Evolutionary conservation across 2,113 vertebrate species (phyloP), one percentile per base, ranked within the genome.

Genomic region (Oxygymnocypris stewartii): DNA sequence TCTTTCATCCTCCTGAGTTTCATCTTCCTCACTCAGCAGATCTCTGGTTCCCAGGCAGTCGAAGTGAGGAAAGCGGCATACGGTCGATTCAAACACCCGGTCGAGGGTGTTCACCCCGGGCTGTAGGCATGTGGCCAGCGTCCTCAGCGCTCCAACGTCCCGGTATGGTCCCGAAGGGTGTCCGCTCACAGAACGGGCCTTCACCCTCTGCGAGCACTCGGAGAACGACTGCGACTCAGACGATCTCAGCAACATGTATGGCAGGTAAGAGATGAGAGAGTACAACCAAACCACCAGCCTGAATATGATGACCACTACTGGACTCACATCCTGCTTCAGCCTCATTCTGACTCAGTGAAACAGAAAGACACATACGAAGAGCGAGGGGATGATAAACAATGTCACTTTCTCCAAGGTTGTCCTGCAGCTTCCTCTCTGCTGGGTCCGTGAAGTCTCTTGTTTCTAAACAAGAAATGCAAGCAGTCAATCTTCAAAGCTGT

Each of bases 11-110:
- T 95, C 95, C 82, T 98, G 97, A n/a, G 92, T 90, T 95, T 99
- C 97, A 79, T 99, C 97, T 91, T 98, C 97, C 88, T 99, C 97
- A 20, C 94, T 97, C 75, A 99, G 93, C 88, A 99, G 86, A 92
- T 97, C 95, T 84, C 98, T 95, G 0, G 96, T 98, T 82, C 98
- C 98, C 80, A 99, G 90, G 47, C 97, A 97, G 49, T 96, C 94
- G 89, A 92, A 95, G 89, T 95, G 86, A 44, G 96, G 95, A 88
- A 95, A 97, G 87, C 94, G 96, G 4, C 85, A 91, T 84, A 93
- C 95, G 7, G 96, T 94, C 0, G 95, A 92, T 84, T 95, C 94
- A 81, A 99, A 97, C 90, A 97, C 91, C 92, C 96, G 97, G 88
- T 98, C 97, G 0, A 99, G 92, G 0, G 97, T 98, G 89, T 97